Conservation (phyloP, 2,797 vertebrate genomes). For the Mastacembelus armatus region DNA sequence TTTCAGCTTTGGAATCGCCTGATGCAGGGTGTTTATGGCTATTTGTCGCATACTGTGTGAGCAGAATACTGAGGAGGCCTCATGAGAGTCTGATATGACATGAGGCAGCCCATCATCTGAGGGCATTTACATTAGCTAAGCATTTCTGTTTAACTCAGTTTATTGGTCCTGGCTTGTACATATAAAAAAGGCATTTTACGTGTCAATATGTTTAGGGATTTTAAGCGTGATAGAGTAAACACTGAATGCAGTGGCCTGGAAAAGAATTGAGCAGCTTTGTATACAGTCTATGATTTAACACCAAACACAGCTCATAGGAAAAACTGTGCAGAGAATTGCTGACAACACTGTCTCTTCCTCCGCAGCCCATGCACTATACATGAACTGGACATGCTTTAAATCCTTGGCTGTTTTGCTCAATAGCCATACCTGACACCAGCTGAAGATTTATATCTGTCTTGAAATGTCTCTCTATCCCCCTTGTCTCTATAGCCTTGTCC, state of each 20-base stretch:
- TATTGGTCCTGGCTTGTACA: slow-evolving; percentile 21
- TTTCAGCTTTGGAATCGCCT: slow-evolving; percentile 41
- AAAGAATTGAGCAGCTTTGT: slow-evolving; percentile 59
- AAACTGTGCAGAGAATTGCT: slow-evolving; percentile 73
- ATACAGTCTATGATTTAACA: slow-evolving; percentile 68
- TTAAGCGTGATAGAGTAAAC: slow-evolving; percentile 61
- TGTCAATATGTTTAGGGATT: slow-evolving; percentile 61
- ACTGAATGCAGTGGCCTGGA: slow-evolving; percentile 32
- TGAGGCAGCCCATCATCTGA: slow-evolving; percentile 60
- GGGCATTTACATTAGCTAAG: slow-evolving; percentile 57
- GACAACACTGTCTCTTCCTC: slow-evolving; percentile 73
- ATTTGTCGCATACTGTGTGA: slow-evolving; percentile 57
- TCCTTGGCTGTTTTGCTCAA: slow-evolving; percentile 77
- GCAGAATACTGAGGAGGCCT: slow-evolving; percentile 57
- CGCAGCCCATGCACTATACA: slow-evolving; percentile 76
- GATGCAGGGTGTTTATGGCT: slow-evolving; percentile 60
- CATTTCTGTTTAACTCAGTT: slow-evolving; percentile 54
- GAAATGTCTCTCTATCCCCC: slow-evolving; percentile 67
- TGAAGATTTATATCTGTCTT: slow-evolving; percentile 81
- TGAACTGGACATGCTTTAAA: slow-evolving; percentile 76
- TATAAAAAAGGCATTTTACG: slow-evolving; percentile 49
- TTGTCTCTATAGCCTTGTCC: slow-evolving; percentile 74
- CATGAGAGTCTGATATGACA: slow-evolving; percentile 44
- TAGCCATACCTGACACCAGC: slow-evolving; percentile 76
- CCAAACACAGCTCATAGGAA: slow-evolving; percentile 59